phyloP scores from a whole-genome alignment of 1,140 invertebrate species.

The Bombus vancouverensis region DNA sequence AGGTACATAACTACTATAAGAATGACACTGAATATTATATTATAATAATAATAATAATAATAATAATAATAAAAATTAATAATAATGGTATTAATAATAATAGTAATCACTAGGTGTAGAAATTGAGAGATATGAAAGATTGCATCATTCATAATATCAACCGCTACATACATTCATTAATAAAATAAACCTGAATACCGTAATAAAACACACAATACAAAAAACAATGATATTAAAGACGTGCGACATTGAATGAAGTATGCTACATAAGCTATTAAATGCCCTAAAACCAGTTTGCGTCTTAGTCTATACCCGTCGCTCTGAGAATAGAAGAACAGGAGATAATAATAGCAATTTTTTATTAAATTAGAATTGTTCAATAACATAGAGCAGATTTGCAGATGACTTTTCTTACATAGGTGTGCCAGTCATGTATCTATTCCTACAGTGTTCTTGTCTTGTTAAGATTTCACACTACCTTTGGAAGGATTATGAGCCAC shows the following conservation, averaged over 20 bases:
- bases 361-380: neutral
- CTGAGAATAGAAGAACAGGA: neutral
- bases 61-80: neutral
- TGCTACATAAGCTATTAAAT: neutral
- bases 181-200: neutral
- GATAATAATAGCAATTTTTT: neutral
- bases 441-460: neutral
- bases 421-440: neutral
- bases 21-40: constrained; percentile 41
- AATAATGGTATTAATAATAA: neutral
- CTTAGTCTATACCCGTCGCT: neutral
- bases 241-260: neutral
- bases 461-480: neutral
- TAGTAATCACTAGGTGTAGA: neutral
- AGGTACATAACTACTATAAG: constrained; percentile 35
- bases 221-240: neutral
- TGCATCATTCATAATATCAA: neutral
- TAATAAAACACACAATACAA: neutral
- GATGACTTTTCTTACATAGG: neutral
- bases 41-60: constrained; percentile 14
- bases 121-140: neutral
- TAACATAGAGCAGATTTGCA: neutral
- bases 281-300: neutral
- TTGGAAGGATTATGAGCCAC: neutral
- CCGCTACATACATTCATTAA: neutral